Evolutionary conservation across 1,140 invertebrate species (phyloP), one percentile per base, ranked within the genome.

Genomic region (Aphelinus certus): DNA sequence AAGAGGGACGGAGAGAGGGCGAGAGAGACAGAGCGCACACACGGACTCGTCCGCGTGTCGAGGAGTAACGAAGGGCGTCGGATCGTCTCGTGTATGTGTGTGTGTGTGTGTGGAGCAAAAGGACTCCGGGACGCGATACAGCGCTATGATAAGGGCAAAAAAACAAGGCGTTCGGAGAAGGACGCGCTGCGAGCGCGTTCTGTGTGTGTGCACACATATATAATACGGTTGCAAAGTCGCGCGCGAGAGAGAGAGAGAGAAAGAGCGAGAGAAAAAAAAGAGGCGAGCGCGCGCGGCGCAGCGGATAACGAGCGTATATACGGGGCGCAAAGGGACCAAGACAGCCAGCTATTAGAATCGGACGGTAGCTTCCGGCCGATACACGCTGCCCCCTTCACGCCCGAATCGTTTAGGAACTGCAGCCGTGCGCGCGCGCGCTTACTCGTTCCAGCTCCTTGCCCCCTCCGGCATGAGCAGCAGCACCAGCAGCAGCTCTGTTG

Each of bases 71-170:
- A 58, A 57, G 62, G 62, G 57, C 57, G 42, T 2, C 57, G 57
- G n/a, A 58, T 58, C 9, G 26, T 60, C 58, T 56, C 55, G 9
- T 7, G 55, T 10, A n/a, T 10, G 55, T 10, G 55, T 10, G 55
- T 10, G 26, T 26, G 58, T 60, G 42, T 60, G 55, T 43, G 58
- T 43, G 58, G 58, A 46, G 62, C 1, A n/a, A 72, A 43, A 72
- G 65, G n/a, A 48, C 61, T 65, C 5, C 26, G 3, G 42, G 7
- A 57, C 53, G 45, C 46, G 70, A 72, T 73, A 66, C 71, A 53
- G 71, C n/a, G 48, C 63, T 66, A 66, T 53, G 71, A 66, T 73
- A 73, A 73, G 53, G 64, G 46, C 56, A 73, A 73, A 73, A 73
- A 60, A 7, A 58, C 7, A 46, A 45, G 10, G 56, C 43, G 26